A percentile compares a stretch with the other conserved stretches of the same genome.
Evolutionary conservation across 1,140 invertebrate genomes (phyloP).

Genomic region (Drepana arcuata): DNA sequence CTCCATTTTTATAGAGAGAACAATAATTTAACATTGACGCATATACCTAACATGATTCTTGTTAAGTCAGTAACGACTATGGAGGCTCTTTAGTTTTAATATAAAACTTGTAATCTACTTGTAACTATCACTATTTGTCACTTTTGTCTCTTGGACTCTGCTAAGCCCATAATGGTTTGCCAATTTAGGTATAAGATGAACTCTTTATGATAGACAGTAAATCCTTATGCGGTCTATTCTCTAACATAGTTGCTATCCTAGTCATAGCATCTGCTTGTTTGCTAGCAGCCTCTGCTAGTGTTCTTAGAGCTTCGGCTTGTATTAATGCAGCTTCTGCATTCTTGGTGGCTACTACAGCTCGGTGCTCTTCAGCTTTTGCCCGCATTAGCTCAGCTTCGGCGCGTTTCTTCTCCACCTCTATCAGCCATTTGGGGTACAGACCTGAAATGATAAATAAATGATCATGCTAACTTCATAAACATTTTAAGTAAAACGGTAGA

Average conservation of each 20-base stretch:
- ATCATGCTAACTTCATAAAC: neutral
- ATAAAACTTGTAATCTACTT: too few relatives aligned
- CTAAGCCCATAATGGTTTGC: too few relatives aligned
- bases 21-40: too few relatives aligned
- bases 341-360: conserved; percentile 21
- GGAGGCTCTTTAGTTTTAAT: too few relatives aligned
- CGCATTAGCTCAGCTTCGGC: conserved; percentile 37
- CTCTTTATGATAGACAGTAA: conserved; percentile 21
- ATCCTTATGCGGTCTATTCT: conserved; percentile 19
- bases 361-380: conserved; percentile 39
- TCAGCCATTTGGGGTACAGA: conserved; percentile 48
- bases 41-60: too few relatives aligned
- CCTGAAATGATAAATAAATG: conserved; percentile 16
- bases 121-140: too few relatives aligned
- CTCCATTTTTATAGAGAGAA: too few relatives aligned
- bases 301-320: conserved; percentile 35
- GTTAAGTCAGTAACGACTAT: too few relatives aligned
- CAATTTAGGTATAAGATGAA: too few relatives aligned
- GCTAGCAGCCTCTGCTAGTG: conserved; percentile 28
- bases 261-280: conserved; percentile 32
- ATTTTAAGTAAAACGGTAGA: neutral
- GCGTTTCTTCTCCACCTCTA: conserved; percentile 44
- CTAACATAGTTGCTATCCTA: conserved; percentile 30
- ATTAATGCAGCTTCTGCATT: conserved; percentile 31
- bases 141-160: too few relatives aligned